Conservation (phyloP, 2,113 vertebrate genomes). For the Erinaceus europaeus region DNA sequence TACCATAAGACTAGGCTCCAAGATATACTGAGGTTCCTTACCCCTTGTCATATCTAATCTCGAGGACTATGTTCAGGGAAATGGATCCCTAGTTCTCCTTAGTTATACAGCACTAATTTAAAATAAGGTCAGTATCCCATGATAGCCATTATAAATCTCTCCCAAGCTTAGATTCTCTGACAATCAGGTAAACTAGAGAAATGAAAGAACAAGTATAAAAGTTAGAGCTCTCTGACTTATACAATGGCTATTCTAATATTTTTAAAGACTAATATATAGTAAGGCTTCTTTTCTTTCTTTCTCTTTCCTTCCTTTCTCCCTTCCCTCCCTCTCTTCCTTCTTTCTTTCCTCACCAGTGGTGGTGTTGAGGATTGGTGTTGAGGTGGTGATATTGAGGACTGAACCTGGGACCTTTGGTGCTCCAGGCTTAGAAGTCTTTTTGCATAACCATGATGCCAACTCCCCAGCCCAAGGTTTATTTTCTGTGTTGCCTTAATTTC, state of each 20-base stretch:
- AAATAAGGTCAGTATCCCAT: neutral
- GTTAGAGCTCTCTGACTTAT: neutral
- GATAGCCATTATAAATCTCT: neutral
- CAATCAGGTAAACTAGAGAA: neutral
- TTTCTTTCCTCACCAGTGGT: too few relatives aligned
- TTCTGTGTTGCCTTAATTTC: neutral
- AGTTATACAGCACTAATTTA: neutral
- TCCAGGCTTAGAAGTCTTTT: too few relatives aligned
- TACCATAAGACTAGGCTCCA: neutral
- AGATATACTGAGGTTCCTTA: neutral
- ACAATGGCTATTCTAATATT: neutral
- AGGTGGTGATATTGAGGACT: too few relatives aligned
- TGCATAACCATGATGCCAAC: too few relatives aligned
- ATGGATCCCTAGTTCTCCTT: neutral
- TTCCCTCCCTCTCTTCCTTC: too few relatives aligned
- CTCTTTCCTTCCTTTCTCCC: too few relatives aligned
- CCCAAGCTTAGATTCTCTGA: neutral
- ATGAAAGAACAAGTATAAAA: neutral
- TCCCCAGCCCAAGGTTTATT: neutral
- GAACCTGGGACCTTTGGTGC: too few relatives aligned
- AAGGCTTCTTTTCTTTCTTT: too few relatives aligned
- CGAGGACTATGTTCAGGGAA: neutral
- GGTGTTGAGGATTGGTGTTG: too few relatives aligned
- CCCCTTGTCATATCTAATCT: neutral
- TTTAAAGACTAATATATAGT: neutral